Evolutionary conservation across 2,797 vertebrate species (phyloP), one percentile per base, ranked within the genome.

Genomic region (Girardinus metallicus): DNA sequence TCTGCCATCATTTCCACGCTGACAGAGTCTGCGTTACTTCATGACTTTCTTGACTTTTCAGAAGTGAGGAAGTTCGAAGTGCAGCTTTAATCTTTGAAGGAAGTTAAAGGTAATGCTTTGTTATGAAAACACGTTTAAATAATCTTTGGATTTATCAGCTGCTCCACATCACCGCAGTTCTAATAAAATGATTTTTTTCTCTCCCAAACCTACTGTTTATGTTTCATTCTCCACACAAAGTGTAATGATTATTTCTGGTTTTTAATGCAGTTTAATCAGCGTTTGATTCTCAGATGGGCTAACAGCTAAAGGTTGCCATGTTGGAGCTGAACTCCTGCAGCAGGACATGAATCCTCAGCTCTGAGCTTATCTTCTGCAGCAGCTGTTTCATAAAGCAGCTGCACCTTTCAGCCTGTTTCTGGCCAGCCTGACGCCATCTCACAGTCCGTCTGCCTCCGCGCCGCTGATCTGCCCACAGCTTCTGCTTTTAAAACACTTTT

Each of bases 31-130:
- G 79, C 89, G 93, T 92, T 85, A 90, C 79, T 91, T 93, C 93
- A 93, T 90, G 92, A 92, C 85, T 93, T 89, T 85, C 83, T 73
- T 85, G 84, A 91, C 90, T 83, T 83, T 87, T 85, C 91, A 79
- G 84, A 94, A 92, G 89, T 92, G 91, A 93, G 83, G 86, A 84
- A 93, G 88, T 91, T 89, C 82, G 87, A 90, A 77, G 84, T 77
- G 60, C 46, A 66, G 57, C 80, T 85, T 78, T 91, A 87, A 91
- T 92, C 90, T 86, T 87, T 86, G 80, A 81, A 92, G 83, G 86
- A 83, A 86, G 88, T 83, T 80, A 80, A 84, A 85, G 86, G 83
- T 85, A 85, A 90, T 46, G 76, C 87, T 91, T 89, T 85, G 83
- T 85, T 87, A 86, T 88, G 82, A 86, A 93, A 91, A 87, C 82